Evolutionary conservation across 2,888 invertebrate species (phyloP).

Genomic region (Dysmachus trigonus): DNA sequence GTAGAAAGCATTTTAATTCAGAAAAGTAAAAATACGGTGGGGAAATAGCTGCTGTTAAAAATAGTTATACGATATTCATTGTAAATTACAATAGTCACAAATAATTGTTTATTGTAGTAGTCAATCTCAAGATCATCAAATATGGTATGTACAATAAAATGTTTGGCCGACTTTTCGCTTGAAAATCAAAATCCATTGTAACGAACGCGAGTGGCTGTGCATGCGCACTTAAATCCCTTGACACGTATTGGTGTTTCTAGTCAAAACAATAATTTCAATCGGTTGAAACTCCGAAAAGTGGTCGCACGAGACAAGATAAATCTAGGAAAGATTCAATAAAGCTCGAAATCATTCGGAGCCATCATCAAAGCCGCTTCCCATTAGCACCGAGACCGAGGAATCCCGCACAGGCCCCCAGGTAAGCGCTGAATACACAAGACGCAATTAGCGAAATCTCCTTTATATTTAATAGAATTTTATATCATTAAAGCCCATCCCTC

Average conservation of each 20-base stretch:
- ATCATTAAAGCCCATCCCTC: conserved; percentile 10
- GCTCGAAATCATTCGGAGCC: not conserved
- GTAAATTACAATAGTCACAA: not conserved
- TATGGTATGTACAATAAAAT: not conserved
- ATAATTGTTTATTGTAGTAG: not conserved
- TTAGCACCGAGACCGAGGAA: not conserved
- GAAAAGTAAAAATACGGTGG: not conserved
- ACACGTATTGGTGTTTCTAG: not conserved
- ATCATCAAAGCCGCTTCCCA: not conserved
- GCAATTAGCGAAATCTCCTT: conserved; percentile 22
- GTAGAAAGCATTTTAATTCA: not conserved
- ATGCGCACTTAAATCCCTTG: not conserved
- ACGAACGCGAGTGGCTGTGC: not conserved
- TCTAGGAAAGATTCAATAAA: not conserved
- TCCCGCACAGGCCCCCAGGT: not conserved
- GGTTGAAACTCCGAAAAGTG: not conserved
- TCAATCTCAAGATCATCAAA: not conserved
- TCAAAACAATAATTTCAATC: not conserved
- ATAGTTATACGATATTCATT: not conserved
- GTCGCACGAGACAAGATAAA: not conserved
- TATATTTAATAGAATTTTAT: conserved; percentile 31
- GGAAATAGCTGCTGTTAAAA: not conserved
- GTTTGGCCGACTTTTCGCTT: not conserved
- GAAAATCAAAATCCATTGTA: not conserved
- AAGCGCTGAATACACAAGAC: not conserved